Conservation (phyloP, 2,797 vertebrate species). For the Muscicapa striata region DNA sequence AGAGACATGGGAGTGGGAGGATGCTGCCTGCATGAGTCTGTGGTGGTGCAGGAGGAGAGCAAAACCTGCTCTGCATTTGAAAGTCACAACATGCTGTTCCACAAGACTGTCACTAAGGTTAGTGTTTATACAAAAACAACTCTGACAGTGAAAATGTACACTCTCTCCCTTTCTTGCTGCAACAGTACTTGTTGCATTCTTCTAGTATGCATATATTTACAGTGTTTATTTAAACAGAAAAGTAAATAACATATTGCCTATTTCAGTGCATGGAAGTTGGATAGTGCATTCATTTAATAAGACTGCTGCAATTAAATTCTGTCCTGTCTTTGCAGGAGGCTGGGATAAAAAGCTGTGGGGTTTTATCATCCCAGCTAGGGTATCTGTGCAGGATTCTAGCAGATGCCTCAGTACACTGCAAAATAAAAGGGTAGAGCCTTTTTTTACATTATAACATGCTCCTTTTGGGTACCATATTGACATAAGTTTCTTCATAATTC, state of each 20-base stretch:
- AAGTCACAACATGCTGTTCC: slow-evolving; percentile 1
- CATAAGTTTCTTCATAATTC: background rate
- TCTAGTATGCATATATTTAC: background rate
- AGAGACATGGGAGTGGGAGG: background rate
- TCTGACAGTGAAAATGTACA: slow-evolving; percentile 16
- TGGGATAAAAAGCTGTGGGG: background rate
- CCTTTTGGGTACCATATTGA: background rate
- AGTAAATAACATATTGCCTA: background rate
- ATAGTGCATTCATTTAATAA: background rate
- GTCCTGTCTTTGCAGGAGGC: background rate
- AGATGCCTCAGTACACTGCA: background rate
- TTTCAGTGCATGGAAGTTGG: background rate
- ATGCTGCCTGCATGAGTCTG: background rate
- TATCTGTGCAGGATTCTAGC: background rate
- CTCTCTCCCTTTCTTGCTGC: background rate
- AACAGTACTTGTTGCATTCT: background rate
- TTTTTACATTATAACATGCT: background rate
- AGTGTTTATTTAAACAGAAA: background rate
- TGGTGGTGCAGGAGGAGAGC: background rate
- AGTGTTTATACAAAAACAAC: slow-evolving; percentile 34
- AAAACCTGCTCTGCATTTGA: slow-evolving; percentile 19
- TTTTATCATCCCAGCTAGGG: background rate
- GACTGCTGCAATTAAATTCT: background rate
- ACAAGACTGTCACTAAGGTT: slow-evolving; percentile 15
- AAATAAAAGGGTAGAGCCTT: background rate